Evolutionary conservation across 2,113 vertebrate genomes (phyloP), one percentile per base, ranked within the genome.

Genomic region (Mustela nigripes): DNA sequence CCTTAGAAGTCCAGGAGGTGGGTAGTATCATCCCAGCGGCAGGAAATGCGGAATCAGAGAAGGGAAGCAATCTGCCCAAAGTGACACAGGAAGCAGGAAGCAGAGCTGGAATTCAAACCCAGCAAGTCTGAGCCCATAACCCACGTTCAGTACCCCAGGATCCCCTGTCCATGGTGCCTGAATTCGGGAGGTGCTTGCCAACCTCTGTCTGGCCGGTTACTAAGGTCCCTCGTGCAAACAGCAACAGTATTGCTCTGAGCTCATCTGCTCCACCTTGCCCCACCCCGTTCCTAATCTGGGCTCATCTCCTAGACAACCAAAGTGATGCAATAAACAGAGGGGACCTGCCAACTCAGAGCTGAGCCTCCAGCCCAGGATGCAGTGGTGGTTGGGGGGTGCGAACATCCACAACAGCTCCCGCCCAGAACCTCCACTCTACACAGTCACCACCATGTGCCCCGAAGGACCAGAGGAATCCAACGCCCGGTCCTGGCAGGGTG

Each of bases 291-390:
- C 95, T 89, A 85, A 98, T 95, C 96, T 36, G 71, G 42, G 45
- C 53, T 65, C 85, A 53, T 97, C 89, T 96, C 98, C 97, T 19
- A 4, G 94, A 91, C 97, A 87, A 98, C 97, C n/a, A 21, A 71
- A 31, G 31, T 71, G 97, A 97, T 78, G 95, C 71, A 91, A 95
- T 96, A 98, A 98, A 98, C 97, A 98, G 80, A 97, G 83, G 36
- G 15, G 69, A 5, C 12, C 42, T 50, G 97, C 96, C 92, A 91
- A 5, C 11, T 1, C 3, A 15, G 39, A 19, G 31, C 36, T 9
- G 62, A 83, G 78, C 79, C 48, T 42, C 92, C 83, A 90, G 73
- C 50, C 65, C 7, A 0, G 86, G 74, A 86, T 7, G 4, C 15
- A 22, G 5, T 2, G 28, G 5, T 6, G 42, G 74, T 18, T 31